Evolutionary conservation across 64 coral and sea anemone species (phyloP).

Genomic region (Pocillopora verrucosa): DNA sequence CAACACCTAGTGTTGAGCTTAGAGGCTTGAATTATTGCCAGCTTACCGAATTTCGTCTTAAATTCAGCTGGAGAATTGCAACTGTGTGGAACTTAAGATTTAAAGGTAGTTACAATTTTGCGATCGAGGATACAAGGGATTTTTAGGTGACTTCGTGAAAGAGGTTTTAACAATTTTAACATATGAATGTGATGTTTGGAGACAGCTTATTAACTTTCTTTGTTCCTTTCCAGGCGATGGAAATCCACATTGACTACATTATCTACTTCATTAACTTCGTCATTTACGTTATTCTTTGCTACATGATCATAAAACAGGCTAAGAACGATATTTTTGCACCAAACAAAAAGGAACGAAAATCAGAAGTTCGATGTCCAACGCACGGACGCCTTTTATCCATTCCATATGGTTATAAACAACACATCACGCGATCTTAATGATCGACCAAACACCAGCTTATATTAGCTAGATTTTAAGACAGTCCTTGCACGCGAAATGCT

Average conservation of each 20-base stretch:
- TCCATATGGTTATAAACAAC: too few species aligned
- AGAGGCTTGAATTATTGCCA: too few species aligned
- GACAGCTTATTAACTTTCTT: not conserved
- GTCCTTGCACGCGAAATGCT: not conserved
- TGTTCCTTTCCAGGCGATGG: not conserved
- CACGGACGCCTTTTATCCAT: not conserved
- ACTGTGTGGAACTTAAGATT: too few species aligned
- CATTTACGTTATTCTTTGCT: not conserved
- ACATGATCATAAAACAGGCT: not conserved
- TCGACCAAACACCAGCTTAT: too few species aligned
- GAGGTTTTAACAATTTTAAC: not conserved
- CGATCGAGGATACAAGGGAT: too few species aligned
- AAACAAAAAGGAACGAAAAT: not conserved
- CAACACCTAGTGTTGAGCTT: too few species aligned
- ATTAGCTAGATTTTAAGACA: not conserved
- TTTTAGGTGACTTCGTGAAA: not conserved
- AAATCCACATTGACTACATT: conserved; percentile 12
- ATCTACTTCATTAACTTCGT: conserved; percentile 12
- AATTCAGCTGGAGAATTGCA: too few species aligned
- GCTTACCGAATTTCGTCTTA: too few species aligned
- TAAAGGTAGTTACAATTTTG: too few species aligned
- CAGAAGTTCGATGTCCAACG: not conserved
- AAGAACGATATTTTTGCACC: not conserved
- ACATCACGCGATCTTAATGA: not conserved
- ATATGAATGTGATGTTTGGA: not conserved